A percentile compares a stretch with the other conserved stretches of the same genome.
phyloP scores from a whole-genome alignment of 2,797 vertebrate genomes.

The Notamacropus eugenii region DNA sequence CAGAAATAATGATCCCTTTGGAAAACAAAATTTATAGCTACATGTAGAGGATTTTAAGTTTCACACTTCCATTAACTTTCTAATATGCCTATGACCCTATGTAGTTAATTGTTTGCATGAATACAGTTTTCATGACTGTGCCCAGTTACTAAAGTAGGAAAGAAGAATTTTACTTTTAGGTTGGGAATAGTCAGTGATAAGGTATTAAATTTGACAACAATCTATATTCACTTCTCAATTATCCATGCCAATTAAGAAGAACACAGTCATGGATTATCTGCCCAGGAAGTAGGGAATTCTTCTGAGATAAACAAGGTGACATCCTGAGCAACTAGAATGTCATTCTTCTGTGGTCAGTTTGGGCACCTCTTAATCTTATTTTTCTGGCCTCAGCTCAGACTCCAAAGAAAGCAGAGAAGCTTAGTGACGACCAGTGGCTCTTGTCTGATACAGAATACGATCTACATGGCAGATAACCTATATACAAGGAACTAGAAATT shows the following conservation, averaged over 20 bases:
- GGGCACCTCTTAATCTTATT: constrained; percentile 20
- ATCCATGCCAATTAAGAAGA: neutral
- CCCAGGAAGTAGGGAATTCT: neutral
- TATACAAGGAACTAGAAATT: constrained; percentile 12
- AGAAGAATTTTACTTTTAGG: constrained; percentile 39
- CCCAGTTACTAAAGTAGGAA: neutral
- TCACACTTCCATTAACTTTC: neutral
- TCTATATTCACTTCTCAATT: neutral
- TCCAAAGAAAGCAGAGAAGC: neutral
- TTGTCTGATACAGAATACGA: neutral
- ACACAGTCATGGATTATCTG: neutral
- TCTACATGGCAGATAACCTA: neutral
- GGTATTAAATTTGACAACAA: constrained; percentile 17
- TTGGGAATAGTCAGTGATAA: constrained; percentile 30
- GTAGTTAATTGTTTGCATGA: neutral
- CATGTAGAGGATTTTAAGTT: neutral
- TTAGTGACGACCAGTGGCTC: neutral
- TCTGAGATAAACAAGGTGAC: neutral
- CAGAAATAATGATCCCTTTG: neutral
- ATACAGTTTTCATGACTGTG: neutral
- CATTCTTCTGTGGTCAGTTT: neutral
- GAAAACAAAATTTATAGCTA: neutral
- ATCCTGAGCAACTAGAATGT: neutral
- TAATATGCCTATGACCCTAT: neutral
- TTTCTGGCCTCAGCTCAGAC: neutral